phyloP scores from a whole-genome alignment of 2,797 vertebrate genomes.

The Spinibarbus caldwelli region DNA sequence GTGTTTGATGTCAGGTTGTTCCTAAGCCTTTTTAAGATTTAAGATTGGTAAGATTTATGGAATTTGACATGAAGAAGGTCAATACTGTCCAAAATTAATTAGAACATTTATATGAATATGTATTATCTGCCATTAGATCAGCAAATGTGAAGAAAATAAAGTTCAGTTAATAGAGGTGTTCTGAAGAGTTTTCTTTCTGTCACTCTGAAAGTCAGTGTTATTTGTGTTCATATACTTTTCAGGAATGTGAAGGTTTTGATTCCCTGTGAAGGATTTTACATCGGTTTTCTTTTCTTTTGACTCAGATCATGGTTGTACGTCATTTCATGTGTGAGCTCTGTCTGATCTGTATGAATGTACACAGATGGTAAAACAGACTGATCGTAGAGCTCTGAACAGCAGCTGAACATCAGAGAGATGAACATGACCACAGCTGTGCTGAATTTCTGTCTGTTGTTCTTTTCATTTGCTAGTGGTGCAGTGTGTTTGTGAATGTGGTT shows the following conservation, averaged over 20 bases:
- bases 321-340: neutral
- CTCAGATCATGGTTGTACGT: neutral
- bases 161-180: neutral
- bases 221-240: neutral
- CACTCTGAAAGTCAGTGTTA: neutral
- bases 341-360: neutral
- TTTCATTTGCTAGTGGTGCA: conserved; percentile 9
- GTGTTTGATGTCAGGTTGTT: neutral
- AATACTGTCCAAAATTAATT: neutral
- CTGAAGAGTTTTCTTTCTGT: neutral
- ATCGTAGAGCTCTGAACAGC: neutral
- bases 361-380: neutral
- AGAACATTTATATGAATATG: neutral
- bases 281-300: neutral
- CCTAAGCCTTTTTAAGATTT: neutral
- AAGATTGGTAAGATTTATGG: neutral
- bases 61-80: neutral
- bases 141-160: neutral
- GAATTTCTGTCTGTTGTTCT: conserved; percentile 20
- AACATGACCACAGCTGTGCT: neutral
- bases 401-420: neutral
- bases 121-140: neutral
- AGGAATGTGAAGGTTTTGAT: neutral
- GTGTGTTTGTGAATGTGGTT: conserved; percentile 37
- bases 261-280: neutral